Percentiles rank a stretch among this genome's conserved stretches.
These are phyloP conservation scores for Neoscelio sp. DNA, from an alignment of 2,888 invertebrate species.

Conservation along the genomic window DNA sequence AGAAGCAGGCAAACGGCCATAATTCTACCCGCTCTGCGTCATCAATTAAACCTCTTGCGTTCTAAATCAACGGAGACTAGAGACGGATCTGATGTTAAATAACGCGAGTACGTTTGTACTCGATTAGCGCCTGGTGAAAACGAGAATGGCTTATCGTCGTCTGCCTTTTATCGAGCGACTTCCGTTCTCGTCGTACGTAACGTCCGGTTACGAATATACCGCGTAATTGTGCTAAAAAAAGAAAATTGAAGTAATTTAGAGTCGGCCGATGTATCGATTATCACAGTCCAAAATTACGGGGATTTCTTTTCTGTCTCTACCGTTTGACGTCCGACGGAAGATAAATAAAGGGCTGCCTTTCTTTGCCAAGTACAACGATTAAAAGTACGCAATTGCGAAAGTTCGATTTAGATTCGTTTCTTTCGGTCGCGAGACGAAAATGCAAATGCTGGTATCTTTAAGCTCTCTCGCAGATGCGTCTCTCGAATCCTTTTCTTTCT, in stretches of 20 bases:
- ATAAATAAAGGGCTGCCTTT: too few relatives aligned
- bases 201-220: slow-evolving; percentile 57
- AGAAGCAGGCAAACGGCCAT: too few relatives aligned
- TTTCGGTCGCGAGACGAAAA: too few relatives aligned
- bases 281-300: too few relatives aligned
- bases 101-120: slow-evolving; percentile 20
- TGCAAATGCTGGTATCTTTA: neutral
- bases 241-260: too few relatives aligned
- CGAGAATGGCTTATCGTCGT: slow-evolving; percentile 44
- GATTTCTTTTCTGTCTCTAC: too few relatives aligned
- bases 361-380: too few relatives aligned
- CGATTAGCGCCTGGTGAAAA: slow-evolving; percentile 43
- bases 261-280: too few relatives aligned
- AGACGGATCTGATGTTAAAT: slow-evolving; percentile 7
- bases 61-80: neutral
- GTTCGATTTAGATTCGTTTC: too few relatives aligned
- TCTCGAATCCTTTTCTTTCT: slow-evolving; percentile 30
- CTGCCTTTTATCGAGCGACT: slow-evolving; percentile 44
- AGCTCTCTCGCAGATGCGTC: too few relatives aligned
- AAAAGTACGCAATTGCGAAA: too few relatives aligned
- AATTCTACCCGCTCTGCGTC: neutral
- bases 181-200: slow-evolving; percentile 49
- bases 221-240: slow-evolving; percentile 32
- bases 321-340: too few relatives aligned
- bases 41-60: neutral